phyloP scores from a whole-genome alignment of 2,797 vertebrate species.

The Galagoides demidoff region DNA sequence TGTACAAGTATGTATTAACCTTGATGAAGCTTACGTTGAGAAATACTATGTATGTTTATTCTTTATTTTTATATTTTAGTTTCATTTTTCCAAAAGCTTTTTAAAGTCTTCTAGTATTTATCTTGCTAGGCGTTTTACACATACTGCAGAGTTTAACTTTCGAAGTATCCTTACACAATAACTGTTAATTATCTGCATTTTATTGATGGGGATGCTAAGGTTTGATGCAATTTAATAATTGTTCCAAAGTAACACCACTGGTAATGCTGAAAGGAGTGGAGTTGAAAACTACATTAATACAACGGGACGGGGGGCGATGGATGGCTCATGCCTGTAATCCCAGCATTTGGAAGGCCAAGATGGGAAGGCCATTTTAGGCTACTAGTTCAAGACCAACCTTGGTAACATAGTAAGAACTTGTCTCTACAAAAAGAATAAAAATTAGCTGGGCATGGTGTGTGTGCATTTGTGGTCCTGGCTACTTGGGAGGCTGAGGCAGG shows the following conservation, averaged over 20 bases:
- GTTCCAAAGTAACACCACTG: neutral
- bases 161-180: neutral
- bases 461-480: neutral
- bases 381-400: neutral
- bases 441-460: neutral
- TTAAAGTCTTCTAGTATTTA: neutral
- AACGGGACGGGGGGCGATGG: neutral
- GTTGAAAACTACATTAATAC: neutral
- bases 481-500: neutral
- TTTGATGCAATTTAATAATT: neutral
- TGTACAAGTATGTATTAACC: neutral
- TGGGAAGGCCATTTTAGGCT: neutral
- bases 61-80: neutral
- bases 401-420: neutral
- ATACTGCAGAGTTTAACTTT: neutral
- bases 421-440: neutral
- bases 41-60: neutral
- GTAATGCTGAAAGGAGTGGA: neutral
- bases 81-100: neutral
- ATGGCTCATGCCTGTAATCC: neutral
- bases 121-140: neutral
- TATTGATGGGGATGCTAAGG: neutral
- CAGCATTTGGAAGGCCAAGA: neutral
- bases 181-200: neutral
- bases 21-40: neutral